Evolutionary conservation across 2,797 vertebrate species (phyloP).

Genomic region (Eleutherodactylus coqui): DNA sequence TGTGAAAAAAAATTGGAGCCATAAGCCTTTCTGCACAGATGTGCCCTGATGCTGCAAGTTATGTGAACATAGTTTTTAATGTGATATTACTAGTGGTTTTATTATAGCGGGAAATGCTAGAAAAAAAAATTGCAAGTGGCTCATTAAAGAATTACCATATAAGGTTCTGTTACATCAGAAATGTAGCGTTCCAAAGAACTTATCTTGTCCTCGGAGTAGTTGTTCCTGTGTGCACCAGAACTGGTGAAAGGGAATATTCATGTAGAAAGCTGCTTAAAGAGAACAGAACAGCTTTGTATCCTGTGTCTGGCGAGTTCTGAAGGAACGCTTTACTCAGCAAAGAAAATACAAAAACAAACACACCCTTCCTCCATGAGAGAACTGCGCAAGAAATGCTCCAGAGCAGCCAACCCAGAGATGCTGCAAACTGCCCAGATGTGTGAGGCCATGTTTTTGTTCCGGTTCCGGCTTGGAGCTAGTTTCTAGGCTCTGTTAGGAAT

Average conservation of each 20-base stretch:
- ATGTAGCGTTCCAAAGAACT: not conserved
- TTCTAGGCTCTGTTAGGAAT: not conserved
- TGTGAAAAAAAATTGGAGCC: no score
- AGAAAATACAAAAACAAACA: constrained; percentile 47
- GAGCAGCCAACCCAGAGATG: no score
- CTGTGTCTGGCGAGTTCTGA: not conserved
- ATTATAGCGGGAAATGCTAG: no score
- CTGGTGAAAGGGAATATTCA: constrained; percentile 54
- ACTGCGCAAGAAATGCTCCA: not conserved
- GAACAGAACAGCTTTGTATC: constrained; percentile 55
- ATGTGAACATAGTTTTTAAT: no score
- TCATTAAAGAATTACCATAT: no score
- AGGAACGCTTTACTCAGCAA: constrained; percentile 32
- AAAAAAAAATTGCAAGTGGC: not conserved
- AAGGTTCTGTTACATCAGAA: not conserved
- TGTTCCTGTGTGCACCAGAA: not conserved
- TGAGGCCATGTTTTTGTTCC: no score
- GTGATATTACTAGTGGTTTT: no score
- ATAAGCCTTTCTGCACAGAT: no score
- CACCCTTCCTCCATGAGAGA: constrained; percentile 32
- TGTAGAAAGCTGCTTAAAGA: constrained; percentile 1
- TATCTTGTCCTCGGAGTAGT: no score
- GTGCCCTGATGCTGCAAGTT: no score
- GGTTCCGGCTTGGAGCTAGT: not conserved
- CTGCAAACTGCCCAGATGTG: not conserved